Conservation (phyloP, 2,797 vertebrate species). For the Acanthopagrus latus region DNA sequence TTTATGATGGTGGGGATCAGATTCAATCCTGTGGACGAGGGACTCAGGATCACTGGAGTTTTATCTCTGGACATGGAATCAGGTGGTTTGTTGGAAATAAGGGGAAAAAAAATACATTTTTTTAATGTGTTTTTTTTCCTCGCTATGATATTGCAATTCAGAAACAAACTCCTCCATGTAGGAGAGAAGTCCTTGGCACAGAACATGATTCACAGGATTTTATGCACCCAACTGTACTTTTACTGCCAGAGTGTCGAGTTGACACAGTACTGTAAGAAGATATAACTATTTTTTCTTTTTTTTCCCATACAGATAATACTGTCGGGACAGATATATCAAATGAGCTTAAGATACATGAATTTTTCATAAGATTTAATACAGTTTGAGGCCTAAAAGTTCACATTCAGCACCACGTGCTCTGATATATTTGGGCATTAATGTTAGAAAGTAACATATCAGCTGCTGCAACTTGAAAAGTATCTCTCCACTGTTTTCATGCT, state of each 20-base stretch:
- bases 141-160: neutral
- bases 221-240: conserved; percentile 27
- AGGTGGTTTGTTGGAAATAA: neutral
- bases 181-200: neutral
- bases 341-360: conserved; percentile 48
- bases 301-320: conserved; percentile 7
- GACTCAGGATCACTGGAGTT: neutral
- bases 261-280: conserved; percentile 23
- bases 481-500: conserved; percentile 13
- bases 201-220: conserved; percentile 27
- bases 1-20: neutral
- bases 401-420: conserved; percentile 16
- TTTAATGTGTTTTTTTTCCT: neutral
- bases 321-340: conserved; percentile 34
- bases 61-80: neutral
- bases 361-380: conserved; percentile 46
- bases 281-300: conserved; percentile 5
- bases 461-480: neutral
- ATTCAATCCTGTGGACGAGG: no score
- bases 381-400: conserved; percentile 40
- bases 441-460: conserved; percentile 40
- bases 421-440: conserved; percentile 27
- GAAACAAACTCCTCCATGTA: conserved; percentile 9
- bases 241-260: conserved; percentile 29
- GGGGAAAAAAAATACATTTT: neutral